These are phyloP conservation scores for Adoxophyes honmai DNA, from an alignment of 1,140 invertebrate genomes.

Conservation along the genomic window DNA sequence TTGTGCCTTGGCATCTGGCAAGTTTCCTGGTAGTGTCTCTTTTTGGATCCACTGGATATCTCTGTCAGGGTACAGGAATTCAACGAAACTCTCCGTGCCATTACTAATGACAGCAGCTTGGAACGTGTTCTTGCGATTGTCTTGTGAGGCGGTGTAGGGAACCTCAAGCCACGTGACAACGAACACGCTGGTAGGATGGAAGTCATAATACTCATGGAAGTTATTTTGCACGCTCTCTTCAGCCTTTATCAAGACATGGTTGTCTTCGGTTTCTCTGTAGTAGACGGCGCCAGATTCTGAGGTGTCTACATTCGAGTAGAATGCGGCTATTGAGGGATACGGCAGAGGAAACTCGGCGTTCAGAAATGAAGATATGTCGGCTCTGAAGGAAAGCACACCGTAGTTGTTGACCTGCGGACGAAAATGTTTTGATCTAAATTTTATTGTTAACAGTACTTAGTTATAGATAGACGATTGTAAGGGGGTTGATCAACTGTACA, in stretches of 20 bases:
- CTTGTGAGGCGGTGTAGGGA: slow-evolving; percentile 70
- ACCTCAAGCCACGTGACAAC: slow-evolving; percentile 88
- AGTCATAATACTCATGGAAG: slow-evolving; percentile 83
- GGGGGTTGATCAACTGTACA: too few relatives aligned
- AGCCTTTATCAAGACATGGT: slow-evolving; percentile 81
- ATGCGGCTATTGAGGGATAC: slow-evolving; percentile 92
- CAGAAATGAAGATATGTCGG: slow-evolving; percentile 89
- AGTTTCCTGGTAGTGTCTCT: slow-evolving; percentile 79
- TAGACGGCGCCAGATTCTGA: slow-evolving; percentile 85
- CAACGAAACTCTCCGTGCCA: slow-evolving; percentile 88
- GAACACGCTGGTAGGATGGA: slow-evolving; percentile 80
- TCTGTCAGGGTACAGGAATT: slow-evolving; percentile 91
- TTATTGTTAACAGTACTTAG: too few relatives aligned
- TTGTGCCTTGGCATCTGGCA: slow-evolving; percentile 93
- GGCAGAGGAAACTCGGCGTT: slow-evolving; percentile 94
- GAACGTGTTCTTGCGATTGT: slow-evolving; percentile 82
- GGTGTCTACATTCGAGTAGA: slow-evolving; percentile 95
- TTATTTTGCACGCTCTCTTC: slow-evolving; percentile 82
- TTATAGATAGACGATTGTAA: too few relatives aligned
- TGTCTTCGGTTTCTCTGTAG: slow-evolving; percentile 86
- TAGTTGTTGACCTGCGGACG: slow-evolving; percentile 91
- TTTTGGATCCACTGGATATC: slow-evolving; percentile 95
- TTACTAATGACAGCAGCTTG: slow-evolving; percentile 91
- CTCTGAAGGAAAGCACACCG: slow-evolving; percentile 93
- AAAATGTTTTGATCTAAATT: slow-evolving; percentile 1